These are phyloP conservation scores for Litoditis marina DNA, from an alignment of 2,888 invertebrate species.

Conservation along the genomic window DNA sequence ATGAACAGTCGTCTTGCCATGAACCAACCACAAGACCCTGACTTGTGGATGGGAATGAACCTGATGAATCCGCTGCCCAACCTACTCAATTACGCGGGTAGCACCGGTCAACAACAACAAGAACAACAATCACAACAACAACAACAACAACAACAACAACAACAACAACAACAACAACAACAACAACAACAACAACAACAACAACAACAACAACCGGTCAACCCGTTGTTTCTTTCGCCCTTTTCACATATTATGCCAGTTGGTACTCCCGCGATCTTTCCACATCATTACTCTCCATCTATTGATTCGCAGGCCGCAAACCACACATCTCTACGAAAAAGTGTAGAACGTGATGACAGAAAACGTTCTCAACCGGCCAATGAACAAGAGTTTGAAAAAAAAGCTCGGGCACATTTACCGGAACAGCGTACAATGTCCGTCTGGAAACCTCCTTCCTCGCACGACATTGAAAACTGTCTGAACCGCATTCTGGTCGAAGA, in stretches of 20 bases:
- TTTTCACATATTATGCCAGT: neutral
- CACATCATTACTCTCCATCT: too few species aligned
- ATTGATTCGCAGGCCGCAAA: neutral
- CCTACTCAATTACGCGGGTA: too few species aligned
- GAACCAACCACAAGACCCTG: constrained; percentile 3
- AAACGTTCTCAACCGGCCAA: neutral
- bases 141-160: too few species aligned
- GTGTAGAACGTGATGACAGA: neutral
- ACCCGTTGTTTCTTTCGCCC: neutral
- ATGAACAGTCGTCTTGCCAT: constrained; percentile 7
- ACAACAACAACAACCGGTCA: too few species aligned
- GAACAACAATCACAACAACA: too few species aligned
- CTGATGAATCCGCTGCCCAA: neutral
- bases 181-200: too few species aligned
- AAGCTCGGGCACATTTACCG: too few species aligned
- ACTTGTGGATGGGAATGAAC: constrained; percentile 4
- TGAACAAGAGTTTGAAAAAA: neutral
- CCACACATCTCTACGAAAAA: constrained; percentile 1
- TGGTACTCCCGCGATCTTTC: too few species aligned
- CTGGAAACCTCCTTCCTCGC: neutral
- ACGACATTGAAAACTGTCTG: constrained; percentile 9
- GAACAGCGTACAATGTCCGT: too few species aligned
- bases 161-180: too few species aligned
- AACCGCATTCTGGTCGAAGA: constrained; percentile 14
- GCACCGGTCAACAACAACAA: too few species aligned